phyloP scores from a whole-genome alignment of 1,140 invertebrate species.

The Megalopta genalis region DNA sequence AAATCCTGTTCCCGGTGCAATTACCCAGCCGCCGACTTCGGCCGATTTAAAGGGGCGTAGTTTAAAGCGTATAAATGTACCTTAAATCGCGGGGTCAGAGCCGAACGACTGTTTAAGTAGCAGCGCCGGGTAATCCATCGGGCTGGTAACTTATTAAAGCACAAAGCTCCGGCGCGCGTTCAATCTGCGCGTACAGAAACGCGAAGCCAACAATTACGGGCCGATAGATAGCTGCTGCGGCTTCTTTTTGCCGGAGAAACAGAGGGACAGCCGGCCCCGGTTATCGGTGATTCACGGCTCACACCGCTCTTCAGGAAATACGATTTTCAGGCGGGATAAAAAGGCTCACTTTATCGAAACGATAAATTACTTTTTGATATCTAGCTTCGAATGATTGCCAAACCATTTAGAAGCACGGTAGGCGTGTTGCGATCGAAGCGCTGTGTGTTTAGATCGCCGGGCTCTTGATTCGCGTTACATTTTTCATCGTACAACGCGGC shows the following conservation, averaged over 20 bases:
- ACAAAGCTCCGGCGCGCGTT: slow-evolving; percentile 33
- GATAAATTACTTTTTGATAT: slow-evolving; percentile 42
- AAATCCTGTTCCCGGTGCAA: background rate
- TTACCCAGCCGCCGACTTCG: background rate
- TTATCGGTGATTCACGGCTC: slow-evolving; percentile 48
- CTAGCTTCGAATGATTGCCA: slow-evolving; percentile 12
- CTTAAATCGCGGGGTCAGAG: slow-evolving; percentile 37
- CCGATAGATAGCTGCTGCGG: slow-evolving; percentile 34
- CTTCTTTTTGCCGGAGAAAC: slow-evolving; percentile 37
- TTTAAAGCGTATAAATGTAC: slow-evolving; percentile 48
- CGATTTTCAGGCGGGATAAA: slow-evolving; percentile 38
- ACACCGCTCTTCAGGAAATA: slow-evolving; percentile 28
- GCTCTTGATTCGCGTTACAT: no score
- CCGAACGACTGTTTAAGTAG: slow-evolving; percentile 40
- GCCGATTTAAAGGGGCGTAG: slow-evolving; percentile 11
- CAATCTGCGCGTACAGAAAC: slow-evolving; percentile 26
- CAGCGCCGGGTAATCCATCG: slow-evolving; percentile 32
- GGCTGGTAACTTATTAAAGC: slow-evolving; percentile 33
- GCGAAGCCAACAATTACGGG: slow-evolving; percentile 46
- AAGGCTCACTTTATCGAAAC: slow-evolving; percentile 31
- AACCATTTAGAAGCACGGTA: background rate
- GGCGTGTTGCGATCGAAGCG: no score
- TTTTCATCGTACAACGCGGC: no score
- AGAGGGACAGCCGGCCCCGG: slow-evolving; percentile 21
- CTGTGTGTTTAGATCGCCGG: no score